Evolutionary conservation across 2,888 invertebrate genomes (phyloP).

Genomic region (Bugulina stolonifera): DNA sequence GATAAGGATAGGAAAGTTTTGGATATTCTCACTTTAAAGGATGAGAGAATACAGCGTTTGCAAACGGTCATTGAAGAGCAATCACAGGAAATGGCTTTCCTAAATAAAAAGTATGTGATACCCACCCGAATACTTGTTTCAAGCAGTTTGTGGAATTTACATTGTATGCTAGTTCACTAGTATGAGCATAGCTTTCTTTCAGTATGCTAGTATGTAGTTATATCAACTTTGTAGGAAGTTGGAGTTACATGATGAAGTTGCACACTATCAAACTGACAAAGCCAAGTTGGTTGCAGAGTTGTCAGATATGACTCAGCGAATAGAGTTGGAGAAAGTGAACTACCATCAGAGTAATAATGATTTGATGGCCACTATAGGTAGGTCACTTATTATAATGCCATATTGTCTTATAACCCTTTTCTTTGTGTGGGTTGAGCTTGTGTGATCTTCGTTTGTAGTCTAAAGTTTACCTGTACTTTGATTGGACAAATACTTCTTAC

Average conservation of each 20-base stretch:
- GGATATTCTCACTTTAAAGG: constrained; percentile 48
- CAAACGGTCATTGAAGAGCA: constrained; percentile 34
- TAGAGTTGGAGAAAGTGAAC: background rate
- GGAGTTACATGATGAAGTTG: constrained; percentile 36
- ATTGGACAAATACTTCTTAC: no score
- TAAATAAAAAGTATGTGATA: constrained; percentile 28
- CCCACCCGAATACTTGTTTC: no score
- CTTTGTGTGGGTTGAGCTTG: no score
- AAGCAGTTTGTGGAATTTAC: no score
- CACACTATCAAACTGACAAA: constrained; percentile 35
- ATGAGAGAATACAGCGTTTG: constrained; percentile 45
- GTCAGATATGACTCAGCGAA: background rate
- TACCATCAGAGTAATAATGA: background rate
- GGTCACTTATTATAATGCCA: background rate
- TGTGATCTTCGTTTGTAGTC: no score
- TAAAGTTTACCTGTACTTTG: no score
- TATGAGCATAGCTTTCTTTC: no score
- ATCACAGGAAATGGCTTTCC: constrained; percentile 27
- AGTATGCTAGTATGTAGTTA: constrained; percentile 21
- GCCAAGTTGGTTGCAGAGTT: constrained; percentile 29
- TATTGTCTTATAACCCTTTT: no score
- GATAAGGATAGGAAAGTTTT: constrained; percentile 48
- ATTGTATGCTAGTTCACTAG: no score
- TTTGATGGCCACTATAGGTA: constrained; percentile 1
- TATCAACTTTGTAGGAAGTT: background rate